These are phyloP conservation scores for Plebejus melissa DNA, from an alignment of 2,888 invertebrate species.

Conservation along the genomic window DNA sequence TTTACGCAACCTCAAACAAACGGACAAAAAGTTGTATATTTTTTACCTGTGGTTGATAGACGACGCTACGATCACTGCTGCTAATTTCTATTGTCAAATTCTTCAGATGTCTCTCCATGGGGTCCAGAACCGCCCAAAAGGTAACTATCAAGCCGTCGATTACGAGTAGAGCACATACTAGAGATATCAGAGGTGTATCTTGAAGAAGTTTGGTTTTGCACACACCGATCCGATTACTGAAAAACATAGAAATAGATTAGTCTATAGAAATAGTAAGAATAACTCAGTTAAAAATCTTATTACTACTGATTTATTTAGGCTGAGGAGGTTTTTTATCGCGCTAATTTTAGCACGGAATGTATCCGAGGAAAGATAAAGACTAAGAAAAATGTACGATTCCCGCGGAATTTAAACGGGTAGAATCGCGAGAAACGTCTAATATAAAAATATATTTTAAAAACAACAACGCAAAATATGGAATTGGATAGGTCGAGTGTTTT, in stretches of 20 bases:
- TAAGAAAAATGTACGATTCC: background rate
- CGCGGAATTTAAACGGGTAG: too few relatives aligned
- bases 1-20: background rate
- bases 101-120: constrained; percentile 90
- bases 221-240: constrained; percentile 86
- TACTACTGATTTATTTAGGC: too few relatives aligned
- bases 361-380: too few relatives aligned
- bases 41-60: constrained; percentile 88
- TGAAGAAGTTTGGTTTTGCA: constrained; percentile 94
- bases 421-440: too few relatives aligned
- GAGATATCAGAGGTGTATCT: constrained; percentile 91
- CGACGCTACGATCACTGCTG: constrained; percentile 86
- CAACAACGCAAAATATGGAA: background rate
- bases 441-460: background rate
- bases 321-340: too few relatives aligned
- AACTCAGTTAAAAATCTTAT: too few relatives aligned
- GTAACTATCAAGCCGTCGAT: constrained; percentile 91
- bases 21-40: background rate
- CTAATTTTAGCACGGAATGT: background rate
- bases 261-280: too few relatives aligned
- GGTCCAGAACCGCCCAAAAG: constrained; percentile 91
- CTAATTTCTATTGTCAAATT: constrained; percentile 90
- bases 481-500: background rate
- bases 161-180: constrained; percentile 89
- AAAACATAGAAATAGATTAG: constrained; percentile 30